A percentile compares a stretch with the other conserved stretches of the same genome.
Evolutionary conservation across 2,888 invertebrate species (phyloP).

Genomic region (Pandemis corylana): DNA sequence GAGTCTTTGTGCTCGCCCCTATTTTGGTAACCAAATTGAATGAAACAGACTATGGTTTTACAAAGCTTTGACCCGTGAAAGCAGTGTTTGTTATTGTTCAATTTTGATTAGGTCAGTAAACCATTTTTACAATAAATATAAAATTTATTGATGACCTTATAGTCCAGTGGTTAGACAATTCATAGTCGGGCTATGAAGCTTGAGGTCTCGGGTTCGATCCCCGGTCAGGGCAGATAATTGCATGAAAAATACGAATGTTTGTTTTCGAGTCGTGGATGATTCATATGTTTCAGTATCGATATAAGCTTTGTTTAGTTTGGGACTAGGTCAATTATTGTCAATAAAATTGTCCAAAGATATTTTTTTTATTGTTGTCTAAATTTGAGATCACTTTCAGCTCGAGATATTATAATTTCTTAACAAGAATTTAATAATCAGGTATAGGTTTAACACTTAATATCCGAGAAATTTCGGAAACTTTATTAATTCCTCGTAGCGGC

Average conservation of each 20-base stretch:
- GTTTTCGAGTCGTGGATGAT: no score
- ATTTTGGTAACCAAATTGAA: conserved; percentile 72
- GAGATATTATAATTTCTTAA: background rate
- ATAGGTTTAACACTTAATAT: conserved; percentile 33
- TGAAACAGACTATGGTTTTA: conserved; percentile 51
- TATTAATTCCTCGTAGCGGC: conserved; percentile 38
- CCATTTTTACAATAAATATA: background rate
- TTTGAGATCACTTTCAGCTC: background rate
- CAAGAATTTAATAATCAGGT: conserved; percentile 15
- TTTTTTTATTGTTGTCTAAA: background rate
- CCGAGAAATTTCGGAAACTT: conserved; percentile 39
- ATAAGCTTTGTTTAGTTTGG: no score
- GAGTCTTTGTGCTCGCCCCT: conserved; percentile 56
- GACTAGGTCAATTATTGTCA: no score
- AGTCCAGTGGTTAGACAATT: no score
- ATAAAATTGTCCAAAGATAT: no score
- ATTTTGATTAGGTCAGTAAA: background rate
- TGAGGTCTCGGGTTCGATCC: no score
- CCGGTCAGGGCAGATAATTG: no score
- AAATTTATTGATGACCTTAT: no score
- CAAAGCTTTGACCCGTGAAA: conserved; percentile 52
- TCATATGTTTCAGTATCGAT: no score
- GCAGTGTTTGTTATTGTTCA: conserved; percentile 28
- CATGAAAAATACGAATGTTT: no score
- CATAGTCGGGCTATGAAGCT: no score